phyloP scores from a whole-genome alignment of 2,888 invertebrate genomes.

The Ichneumoninae sp. region DNA sequence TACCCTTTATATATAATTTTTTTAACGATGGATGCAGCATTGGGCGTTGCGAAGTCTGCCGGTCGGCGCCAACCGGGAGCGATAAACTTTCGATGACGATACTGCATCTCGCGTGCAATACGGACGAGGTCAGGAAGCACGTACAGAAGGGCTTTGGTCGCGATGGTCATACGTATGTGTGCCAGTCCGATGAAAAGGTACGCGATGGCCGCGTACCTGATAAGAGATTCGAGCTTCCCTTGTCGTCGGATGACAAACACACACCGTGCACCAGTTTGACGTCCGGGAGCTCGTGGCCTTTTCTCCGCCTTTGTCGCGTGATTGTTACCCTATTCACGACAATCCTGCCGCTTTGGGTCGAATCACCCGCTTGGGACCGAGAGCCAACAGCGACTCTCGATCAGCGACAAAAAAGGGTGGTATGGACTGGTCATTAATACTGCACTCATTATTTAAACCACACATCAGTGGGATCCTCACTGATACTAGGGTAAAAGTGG shows the following conservation, averaged over 20 bases:
- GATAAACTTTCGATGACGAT: constrained; percentile 60
- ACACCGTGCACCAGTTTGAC: constrained; percentile 17
- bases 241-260: constrained; percentile 15
- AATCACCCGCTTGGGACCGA: constrained; percentile 21
- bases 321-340: constrained; percentile 35
- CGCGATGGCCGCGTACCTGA: constrained; percentile 52
- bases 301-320: constrained; percentile 26
- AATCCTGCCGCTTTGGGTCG: constrained; percentile 9
- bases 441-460: too few relatives aligned
- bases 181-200: constrained; percentile 56
- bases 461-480: not conserved
- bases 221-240: constrained; percentile 49
- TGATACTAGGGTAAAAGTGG: too few relatives aligned
- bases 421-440: not conserved
- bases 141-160: constrained; percentile 15
- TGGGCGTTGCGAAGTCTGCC: not conserved
- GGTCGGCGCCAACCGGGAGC: constrained; percentile 43
- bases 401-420: too few relatives aligned
- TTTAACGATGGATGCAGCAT: not conserved
- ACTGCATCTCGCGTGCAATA: constrained; percentile 30
- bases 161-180: not conserved
- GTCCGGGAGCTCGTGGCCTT: constrained; percentile 1
- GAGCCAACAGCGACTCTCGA: not conserved
- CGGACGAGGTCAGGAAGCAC: constrained; percentile 40
- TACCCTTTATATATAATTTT: not conserved